phyloP scores from a whole-genome alignment of 1,140 invertebrate genomes.

The Phenacoccus solenopsis region DNA sequence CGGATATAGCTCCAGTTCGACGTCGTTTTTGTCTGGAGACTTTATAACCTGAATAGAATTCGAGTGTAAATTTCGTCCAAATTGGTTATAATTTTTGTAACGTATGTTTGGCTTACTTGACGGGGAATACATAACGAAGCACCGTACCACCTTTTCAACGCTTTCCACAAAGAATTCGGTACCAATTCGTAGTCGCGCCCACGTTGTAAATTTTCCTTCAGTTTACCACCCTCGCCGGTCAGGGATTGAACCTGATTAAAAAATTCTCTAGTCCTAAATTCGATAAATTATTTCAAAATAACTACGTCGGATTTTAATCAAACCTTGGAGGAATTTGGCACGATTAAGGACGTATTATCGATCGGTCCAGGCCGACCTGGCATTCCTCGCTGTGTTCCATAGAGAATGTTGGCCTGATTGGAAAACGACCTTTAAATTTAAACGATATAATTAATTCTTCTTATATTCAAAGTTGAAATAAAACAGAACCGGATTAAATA shows the following conservation, averaged over 20 bases:
- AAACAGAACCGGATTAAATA: neutral
- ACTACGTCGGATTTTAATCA: constrained; percentile 7
- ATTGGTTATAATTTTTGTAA: neutral
- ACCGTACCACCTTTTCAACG: constrained; percentile 71
- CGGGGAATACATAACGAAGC: constrained; percentile 64
- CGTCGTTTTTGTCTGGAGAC: constrained; percentile 31
- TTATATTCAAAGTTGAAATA: neutral
- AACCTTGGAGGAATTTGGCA: constrained; percentile 47
- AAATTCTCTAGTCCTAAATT: neutral
- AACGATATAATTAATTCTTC: neutral
- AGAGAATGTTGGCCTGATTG: neutral
- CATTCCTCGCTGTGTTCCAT: neutral
- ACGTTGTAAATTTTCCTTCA: constrained; percentile 57
- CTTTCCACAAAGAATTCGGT: constrained; percentile 72
- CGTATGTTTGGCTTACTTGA: constrained; percentile 43
- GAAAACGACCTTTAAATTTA: neutral
- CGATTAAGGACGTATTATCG: constrained; percentile 57
- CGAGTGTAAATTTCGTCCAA: neutral
- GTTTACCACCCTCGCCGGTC: constrained; percentile 73
- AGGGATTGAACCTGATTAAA: constrained; percentile 36
- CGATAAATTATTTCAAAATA: constrained; percentile 28
- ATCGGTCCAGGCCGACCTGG: constrained; percentile 50
- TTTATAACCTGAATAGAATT: neutral
- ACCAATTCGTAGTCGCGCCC: constrained; percentile 70
- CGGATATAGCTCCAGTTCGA: constrained; percentile 72